These are phyloP conservation scores for Papilio xuthus DNA, from an alignment of 1,140 invertebrate species.

Conservation along the genomic window DNA sequence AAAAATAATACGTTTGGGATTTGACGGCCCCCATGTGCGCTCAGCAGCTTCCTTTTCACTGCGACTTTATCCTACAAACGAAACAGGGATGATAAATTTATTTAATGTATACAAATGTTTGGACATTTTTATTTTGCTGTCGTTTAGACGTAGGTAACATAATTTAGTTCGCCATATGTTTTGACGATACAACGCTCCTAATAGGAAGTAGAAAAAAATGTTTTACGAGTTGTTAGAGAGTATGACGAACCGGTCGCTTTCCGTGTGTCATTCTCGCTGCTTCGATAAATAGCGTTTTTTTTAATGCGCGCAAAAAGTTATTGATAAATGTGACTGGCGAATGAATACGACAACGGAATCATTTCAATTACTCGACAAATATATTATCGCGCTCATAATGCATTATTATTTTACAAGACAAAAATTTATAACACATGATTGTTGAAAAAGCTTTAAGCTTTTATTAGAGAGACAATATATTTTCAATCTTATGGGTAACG, in stretches of 20 bases:
- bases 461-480: background rate
- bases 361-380: constrained; percentile 58
- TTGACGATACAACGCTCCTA: constrained; percentile 65
- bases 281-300: constrained; percentile 56
- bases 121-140: constrained; percentile 81
- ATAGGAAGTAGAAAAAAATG: constrained; percentile 78
- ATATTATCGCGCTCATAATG: constrained; percentile 38
- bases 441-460: background rate
- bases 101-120: constrained; percentile 82
- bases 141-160: constrained; percentile 78
- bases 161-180: constrained; percentile 80
- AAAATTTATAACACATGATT: constrained; percentile 3
- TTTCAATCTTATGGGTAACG: background rate
- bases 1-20: constrained; percentile 79
- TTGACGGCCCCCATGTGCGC: constrained; percentile 76
- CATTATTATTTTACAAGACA: constrained; percentile 23
- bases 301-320: constrained; percentile 53
- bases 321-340: constrained; percentile 63
- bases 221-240: constrained; percentile 73
- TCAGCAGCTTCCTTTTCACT: constrained; percentile 77
- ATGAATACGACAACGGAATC: constrained; percentile 52
- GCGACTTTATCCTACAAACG: constrained; percentile 60
- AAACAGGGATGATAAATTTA: constrained; percentile 79
- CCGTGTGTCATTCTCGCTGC: constrained; percentile 57
- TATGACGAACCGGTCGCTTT: constrained; percentile 68